A percentile compares a stretch with the other conserved stretches of the same genome.
These are phyloP conservation scores for Scotopteryx bipunctaria DNA, from an alignment of 2,888 invertebrate genomes.

Conservation along the genomic window DNA sequence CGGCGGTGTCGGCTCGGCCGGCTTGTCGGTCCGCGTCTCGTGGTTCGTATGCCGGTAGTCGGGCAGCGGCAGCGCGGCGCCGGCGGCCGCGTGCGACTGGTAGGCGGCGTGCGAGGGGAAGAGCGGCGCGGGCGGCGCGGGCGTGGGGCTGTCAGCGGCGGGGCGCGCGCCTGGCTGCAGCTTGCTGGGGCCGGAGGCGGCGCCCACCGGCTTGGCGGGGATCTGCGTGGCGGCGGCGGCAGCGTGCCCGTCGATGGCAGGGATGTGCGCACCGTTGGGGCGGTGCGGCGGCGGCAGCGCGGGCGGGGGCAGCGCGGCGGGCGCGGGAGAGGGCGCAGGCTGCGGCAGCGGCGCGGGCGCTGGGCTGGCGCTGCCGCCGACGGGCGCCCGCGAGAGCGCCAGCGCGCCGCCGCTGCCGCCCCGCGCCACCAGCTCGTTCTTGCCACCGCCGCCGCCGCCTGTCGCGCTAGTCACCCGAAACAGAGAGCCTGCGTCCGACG, in stretches of 20 bases:
- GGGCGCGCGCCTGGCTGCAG: conserved; percentile 75
- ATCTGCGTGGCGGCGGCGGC: conserved; percentile 76
- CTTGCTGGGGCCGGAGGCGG: conserved; percentile 70
- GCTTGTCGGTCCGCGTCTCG: conserved; percentile 80
- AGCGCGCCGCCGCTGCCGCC: conserved; percentile 86
- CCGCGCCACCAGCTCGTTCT: conserved; percentile 84
- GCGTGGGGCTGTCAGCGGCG: conserved; percentile 75
- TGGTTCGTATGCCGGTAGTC: conserved; percentile 81
- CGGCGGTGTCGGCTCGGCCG: conserved; percentile 56
- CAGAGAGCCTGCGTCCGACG: conserved; percentile 73
- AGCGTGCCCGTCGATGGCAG: conserved; percentile 72
- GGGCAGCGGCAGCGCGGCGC: conserved; percentile 73
- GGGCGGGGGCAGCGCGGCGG: conserved; percentile 86
- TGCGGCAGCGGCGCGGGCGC: conserved; percentile 87
- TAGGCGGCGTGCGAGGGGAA: conserved; percentile 76
- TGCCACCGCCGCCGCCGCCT: conserved; percentile 86
- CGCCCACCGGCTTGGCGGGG: conserved; percentile 71
- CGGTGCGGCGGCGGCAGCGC: conserved; percentile 84
- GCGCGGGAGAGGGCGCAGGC: conserved; percentile 88
- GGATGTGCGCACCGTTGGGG: conserved; percentile 71
- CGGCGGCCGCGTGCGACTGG: conserved; percentile 72
- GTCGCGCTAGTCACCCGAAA: conserved; percentile 85
- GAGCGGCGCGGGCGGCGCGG: conserved; percentile 73
- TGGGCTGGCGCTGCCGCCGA: conserved; percentile 85
- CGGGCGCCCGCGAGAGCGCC: conserved; percentile 84